Conservation (phyloP, 2,797 vertebrate species). For the Coreius guichenoti region DNA sequence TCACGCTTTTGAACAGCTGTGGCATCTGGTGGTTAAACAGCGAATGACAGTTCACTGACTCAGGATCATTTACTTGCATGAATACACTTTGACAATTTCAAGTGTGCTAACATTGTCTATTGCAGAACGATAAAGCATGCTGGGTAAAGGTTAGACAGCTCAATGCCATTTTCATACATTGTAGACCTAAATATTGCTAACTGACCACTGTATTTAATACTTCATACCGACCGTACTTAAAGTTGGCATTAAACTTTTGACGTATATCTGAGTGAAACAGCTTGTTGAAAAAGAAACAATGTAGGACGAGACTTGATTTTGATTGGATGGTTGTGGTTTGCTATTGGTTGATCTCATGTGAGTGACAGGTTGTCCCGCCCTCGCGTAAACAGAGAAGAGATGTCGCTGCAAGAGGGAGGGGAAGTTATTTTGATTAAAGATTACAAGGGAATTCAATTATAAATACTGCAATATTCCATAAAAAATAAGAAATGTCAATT, state of each 20-base stretch:
- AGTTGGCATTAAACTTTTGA: neutral
- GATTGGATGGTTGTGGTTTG: neutral
- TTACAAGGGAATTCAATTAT: too few relatives aligned
- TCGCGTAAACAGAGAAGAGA: neutral
- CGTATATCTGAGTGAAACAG: neutral
- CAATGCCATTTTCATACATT: neutral
- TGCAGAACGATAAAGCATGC: neutral
- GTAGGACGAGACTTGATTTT: neutral
- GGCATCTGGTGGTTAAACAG: constrained; percentile 36
- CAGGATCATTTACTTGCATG: neutral
- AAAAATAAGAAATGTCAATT: too few relatives aligned
- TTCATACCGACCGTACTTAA: neutral
- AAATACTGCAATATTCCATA: too few relatives aligned
- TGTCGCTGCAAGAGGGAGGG: neutral
- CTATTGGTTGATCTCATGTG: neutral
- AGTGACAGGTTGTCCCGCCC: neutral
- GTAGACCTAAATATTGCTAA: neutral
- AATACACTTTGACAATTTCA: neutral
- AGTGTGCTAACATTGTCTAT: neutral
- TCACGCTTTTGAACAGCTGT: constrained; percentile 10
- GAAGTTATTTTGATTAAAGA: too few relatives aligned
- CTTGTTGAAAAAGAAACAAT: neutral
- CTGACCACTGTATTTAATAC: neutral
- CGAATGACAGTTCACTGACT: constrained; percentile 16
- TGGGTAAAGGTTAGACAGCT: neutral